Evolutionary conservation across 2,797 vertebrate species (phyloP).

Genomic region (Schizothorax lantsangensis): DNA sequence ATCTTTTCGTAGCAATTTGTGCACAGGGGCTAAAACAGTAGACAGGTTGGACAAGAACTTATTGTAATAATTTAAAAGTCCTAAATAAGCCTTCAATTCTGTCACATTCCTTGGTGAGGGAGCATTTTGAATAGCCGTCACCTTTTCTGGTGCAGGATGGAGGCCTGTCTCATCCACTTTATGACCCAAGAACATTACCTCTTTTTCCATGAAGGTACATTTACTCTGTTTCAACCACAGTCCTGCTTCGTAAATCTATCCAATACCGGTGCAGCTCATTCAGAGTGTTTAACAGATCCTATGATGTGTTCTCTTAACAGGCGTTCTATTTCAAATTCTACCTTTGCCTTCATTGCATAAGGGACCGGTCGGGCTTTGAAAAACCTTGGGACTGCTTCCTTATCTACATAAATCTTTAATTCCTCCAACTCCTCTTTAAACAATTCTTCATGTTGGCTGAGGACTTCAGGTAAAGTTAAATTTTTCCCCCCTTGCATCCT

Average conservation of each 20-base stretch:
- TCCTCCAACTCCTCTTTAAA: slow-evolving; percentile 44
- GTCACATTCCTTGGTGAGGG: background rate
- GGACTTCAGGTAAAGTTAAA: slow-evolving; percentile 20
- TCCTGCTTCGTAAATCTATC: background rate
- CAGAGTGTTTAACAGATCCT: no score
- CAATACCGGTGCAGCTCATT: background rate
- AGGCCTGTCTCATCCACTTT: background rate
- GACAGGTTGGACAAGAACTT: background rate
- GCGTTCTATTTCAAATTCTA: background rate
- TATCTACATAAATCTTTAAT: slow-evolving; percentile 39
- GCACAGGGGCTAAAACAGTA: background rate
- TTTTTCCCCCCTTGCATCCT: background rate
- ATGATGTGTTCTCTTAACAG: no score
- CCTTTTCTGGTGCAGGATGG: background rate
- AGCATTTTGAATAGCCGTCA: background rate
- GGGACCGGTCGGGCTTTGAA: slow-evolving; percentile 46
- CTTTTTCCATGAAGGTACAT: slow-evolving; percentile 14
- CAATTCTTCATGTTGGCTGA: background rate
- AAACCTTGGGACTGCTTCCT: slow-evolving; percentile 42
- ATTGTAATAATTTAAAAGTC: slow-evolving; percentile 4
- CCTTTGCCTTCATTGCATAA: background rate
- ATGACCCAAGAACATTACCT: slow-evolving; percentile 1
- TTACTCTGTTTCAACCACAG: background rate
- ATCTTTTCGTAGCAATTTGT: background rate
- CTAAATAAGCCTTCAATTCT: slow-evolving; percentile 4